These are phyloP conservation scores for Drosophila picticornis DNA, from an alignment of 2,888 invertebrate species.

Conservation along the genomic window DNA sequence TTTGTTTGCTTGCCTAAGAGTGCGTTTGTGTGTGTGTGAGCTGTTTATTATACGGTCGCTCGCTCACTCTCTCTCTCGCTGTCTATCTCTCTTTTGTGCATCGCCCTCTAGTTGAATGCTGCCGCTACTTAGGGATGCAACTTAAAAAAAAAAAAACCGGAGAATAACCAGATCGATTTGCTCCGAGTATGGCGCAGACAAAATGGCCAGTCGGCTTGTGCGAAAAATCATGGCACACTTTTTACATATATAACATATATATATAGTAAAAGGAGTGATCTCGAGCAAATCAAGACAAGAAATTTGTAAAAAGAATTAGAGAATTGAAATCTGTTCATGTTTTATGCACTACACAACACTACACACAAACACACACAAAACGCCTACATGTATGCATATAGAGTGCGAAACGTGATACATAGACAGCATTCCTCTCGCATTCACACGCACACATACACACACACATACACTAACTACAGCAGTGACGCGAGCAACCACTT, in stretches of 20 bases:
- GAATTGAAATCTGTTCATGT: constrained; percentile 61
- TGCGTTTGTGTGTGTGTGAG: constrained; percentile 40
- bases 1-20: constrained; percentile 55
- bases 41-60: constrained; percentile 55
- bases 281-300: constrained; percentile 15
- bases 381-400: constrained; percentile 32
- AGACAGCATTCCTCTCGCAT: constrained; percentile 76
- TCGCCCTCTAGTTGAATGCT: constrained; percentile 62
- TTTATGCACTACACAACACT: constrained; percentile 78
- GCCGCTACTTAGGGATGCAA: constrained; percentile 72
- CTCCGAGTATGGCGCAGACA: constrained; percentile 42
- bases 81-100: constrained; percentile 53
- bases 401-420: constrained; percentile 75
- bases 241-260: background rate
- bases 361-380: constrained; percentile 37
- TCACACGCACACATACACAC: constrained; percentile 48
- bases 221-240: constrained; percentile 20
- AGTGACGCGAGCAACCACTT: constrained; percentile 77
- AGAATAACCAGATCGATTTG: constrained; percentile 72
- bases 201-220: constrained; percentile 49
- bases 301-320: constrained; percentile 40
- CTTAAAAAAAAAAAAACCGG: constrained; percentile 59
- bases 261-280: constrained; percentile 22
- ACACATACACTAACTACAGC: constrained; percentile 27
- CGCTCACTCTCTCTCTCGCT: constrained; percentile 27